phyloP scores from a whole-genome alignment of 2,113 vertebrate species.

The Ginglymostoma cirratum region DNA sequence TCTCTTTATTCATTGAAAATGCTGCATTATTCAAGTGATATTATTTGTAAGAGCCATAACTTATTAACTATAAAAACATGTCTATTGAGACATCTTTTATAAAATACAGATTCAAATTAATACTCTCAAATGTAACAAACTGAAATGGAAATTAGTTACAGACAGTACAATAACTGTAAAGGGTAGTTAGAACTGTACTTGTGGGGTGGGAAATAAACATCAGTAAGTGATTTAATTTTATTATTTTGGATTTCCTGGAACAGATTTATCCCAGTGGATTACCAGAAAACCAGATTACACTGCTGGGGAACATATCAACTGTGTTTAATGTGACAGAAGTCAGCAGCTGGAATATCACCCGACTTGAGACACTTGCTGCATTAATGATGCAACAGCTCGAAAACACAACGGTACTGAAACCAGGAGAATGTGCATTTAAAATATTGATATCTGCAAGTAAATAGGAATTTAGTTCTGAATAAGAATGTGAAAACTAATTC shows the following conservation, averaged over 20 bases:
- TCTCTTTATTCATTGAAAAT: not conserved
- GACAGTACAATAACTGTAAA: not conserved
- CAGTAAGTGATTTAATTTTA: not conserved
- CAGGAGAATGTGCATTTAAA: not conserved
- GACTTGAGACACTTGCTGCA: constrained; percentile 37
- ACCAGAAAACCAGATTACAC: constrained; percentile 40
- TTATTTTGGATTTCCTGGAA: constrained; percentile 5
- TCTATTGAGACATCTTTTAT: not conserved
- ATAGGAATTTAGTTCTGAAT: not conserved
- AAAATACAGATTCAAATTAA: not conserved
- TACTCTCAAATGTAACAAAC: not conserved
- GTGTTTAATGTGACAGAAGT: constrained; percentile 39
- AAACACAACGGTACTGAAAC: constrained; percentile 21
- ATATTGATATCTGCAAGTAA: not conserved
- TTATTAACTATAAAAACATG: not conserved
- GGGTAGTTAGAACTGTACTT: not conserved
- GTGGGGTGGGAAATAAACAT: not conserved
- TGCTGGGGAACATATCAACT: constrained; percentile 41
- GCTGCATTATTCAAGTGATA: not conserved
- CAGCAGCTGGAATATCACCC: constrained; percentile 42
- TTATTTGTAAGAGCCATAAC: not conserved
- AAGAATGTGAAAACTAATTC: not conserved
- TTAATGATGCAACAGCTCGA: constrained; percentile 28
- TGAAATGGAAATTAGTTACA: not conserved
- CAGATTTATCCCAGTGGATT: constrained; percentile 38